Conservation (phyloP, 1,140 invertebrate genomes). For the Reticulitermes speratus region DNA sequence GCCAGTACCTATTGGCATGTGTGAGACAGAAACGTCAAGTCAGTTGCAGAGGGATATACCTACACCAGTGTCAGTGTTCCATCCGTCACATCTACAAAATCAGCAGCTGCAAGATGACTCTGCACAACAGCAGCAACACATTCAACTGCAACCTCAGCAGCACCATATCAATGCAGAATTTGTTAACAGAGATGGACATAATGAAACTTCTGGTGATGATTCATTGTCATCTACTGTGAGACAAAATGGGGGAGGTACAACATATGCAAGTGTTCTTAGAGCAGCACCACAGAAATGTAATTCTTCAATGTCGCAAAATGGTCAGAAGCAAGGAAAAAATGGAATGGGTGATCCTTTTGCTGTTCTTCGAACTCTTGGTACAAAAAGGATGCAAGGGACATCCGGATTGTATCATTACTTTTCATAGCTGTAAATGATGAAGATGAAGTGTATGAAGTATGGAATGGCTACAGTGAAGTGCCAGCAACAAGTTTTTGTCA, state of each 20-base stretch:
- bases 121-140: neutral
- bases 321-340: constrained; percentile 18
- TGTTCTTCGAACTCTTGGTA: constrained; percentile 35
- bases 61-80: neutral
- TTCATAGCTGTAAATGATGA: constrained; percentile 29
- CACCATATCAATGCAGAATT: constrained; percentile 35
- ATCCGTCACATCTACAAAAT: neutral
- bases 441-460: neutral
- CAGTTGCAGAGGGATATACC: neutral
- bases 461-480: neutral
- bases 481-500: neutral
- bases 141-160: constrained; percentile 26
- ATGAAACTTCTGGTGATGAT: neutral
- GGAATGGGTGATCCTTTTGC: constrained; percentile 40
- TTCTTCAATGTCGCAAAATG: neutral
- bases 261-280: constrained; percentile 30
- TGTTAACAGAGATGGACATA: neutral
- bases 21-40: neutral
- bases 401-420: constrained; percentile 38
- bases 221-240: neutral
- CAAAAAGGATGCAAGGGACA: constrained; percentile 29
- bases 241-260: neutral
- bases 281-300: neutral
- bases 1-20: neutral
- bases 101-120: neutral